These are phyloP conservation scores for Drosophila sordidapex DNA, from an alignment of 2,888 invertebrate species.

Conservation along the genomic window DNA sequence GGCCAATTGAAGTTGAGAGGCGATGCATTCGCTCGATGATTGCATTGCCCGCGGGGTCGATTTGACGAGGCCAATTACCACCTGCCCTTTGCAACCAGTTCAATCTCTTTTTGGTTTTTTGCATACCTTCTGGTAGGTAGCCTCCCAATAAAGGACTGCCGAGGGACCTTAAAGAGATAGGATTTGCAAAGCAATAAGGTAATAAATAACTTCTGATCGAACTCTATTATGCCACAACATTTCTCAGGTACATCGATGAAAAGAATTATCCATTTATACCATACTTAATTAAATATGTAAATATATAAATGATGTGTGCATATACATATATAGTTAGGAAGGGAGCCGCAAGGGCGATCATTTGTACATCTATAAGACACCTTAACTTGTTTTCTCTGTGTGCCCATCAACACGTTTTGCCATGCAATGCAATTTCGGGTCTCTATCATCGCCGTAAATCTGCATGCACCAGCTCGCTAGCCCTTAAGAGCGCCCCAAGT, in stretches of 20 bases:
- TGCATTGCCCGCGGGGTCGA: constrained; percentile 31
- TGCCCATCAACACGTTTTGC: constrained; percentile 47
- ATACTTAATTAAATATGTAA: not conserved
- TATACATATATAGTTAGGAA: not conserved
- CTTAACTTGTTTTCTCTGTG: not conserved
- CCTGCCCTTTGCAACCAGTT: constrained; percentile 8
- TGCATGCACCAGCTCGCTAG: constrained; percentile 19
- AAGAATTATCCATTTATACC: not conserved
- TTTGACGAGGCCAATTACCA: constrained; percentile 47
- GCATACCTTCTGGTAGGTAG: not conserved
- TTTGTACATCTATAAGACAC: not conserved
- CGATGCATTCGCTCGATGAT: constrained; percentile 31
- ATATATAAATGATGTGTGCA: not conserved
- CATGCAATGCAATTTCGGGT: constrained; percentile 34
- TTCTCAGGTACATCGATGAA: not conserved
- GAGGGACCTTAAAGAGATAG: not conserved
- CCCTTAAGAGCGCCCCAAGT: constrained; percentile 24
- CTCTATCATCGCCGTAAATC: constrained; percentile 49
- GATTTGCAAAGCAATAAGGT: not conserved
- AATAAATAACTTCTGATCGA: not conserved
- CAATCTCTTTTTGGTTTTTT: not conserved
- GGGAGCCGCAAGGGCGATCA: not conserved
- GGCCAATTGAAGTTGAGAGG: not conserved
- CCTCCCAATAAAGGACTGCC: not conserved
- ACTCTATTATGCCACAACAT: not conserved